Base-by-base conservation (phyloP, 2,113 vertebrate genomes). In the Strigops habroptila region DNA sequence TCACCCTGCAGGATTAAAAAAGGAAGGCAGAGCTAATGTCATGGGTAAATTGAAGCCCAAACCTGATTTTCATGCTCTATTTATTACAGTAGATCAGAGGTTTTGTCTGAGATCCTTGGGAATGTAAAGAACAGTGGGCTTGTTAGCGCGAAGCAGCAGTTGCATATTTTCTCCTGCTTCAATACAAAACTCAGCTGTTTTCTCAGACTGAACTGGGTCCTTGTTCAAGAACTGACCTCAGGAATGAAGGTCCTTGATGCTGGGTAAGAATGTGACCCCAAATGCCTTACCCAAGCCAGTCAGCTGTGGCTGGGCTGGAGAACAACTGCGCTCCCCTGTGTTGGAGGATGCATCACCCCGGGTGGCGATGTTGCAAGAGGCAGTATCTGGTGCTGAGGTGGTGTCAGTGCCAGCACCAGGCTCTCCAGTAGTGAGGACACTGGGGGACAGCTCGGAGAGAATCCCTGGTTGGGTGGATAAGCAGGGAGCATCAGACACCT, bases 51-150 rank as follows among this genome's bases (percentile, higher is more conserved):
- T 96, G 93, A 96, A 93, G 94, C 96, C 91, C 94, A 97, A 96
- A 95, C 93, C 73, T 94, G 95, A 97, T 98, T 97, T 97, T 97
- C 97, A 98, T 97, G 97, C 96, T 98, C 97, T 97, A 95, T 95
- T 98, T 98, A 96, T 94, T 97, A 27, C 76, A 91, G 93, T 59
- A 91, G 95, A 97, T 88, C 87, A 93, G 91, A 94, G 91, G 94
- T 82, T 92, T 95, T 93, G 82, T 95, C 69, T 82, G 86, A 93
- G 90, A 93, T 97, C 91, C 95, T 95, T 94, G 64, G 85, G 86
- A 97, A 97, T 23, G 91, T 82, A 76, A 94, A 92, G 90, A 96
- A 95, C 76, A 96, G 82, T 22, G 91, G 86, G 44, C 64, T 88
- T 76, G 59, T 76, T 76, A 91, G 77, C 92, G 77, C 25, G 76